These are phyloP conservation scores for Melanargia galathea DNA, from an alignment of 2,888 invertebrate genomes.

Conservation along the genomic window DNA sequence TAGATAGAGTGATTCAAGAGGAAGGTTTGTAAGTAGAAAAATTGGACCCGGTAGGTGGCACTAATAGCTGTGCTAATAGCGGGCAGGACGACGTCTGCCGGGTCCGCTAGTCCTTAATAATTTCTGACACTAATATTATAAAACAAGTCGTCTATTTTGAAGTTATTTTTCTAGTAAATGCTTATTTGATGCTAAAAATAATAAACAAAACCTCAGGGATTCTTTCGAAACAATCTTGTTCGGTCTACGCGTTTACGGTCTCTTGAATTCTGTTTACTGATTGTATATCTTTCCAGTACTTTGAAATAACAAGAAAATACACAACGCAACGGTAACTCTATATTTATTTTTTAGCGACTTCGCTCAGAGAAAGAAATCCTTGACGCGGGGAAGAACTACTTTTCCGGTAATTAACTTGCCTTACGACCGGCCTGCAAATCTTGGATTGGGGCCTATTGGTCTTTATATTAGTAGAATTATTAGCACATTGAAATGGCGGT, in stretches of 20 bases:
- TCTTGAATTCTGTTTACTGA: background rate
- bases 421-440: background rate
- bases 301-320: slow-evolving; percentile 2
- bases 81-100: too few species aligned
- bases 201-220: slow-evolving; percentile 2
- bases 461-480: background rate
- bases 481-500: too few species aligned
- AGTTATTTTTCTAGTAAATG: slow-evolving; percentile 5
- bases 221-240: slow-evolving; percentile 4
- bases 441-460: background rate
- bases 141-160: background rate
- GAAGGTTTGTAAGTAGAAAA: too few species aligned
- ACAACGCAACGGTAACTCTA: background rate
- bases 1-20: too few species aligned
- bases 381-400: background rate
- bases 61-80: too few species aligned
- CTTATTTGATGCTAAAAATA: background rate
- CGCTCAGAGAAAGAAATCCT: too few species aligned
- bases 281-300: background rate
- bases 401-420: background rate
- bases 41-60: too few species aligned
- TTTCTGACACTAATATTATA: background rate
- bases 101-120: too few species aligned
- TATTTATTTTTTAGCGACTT: too few species aligned
- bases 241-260: background rate